phyloP scores from a whole-genome alignment of 2,888 invertebrate species.

The Drosophila emarginata region DNA sequence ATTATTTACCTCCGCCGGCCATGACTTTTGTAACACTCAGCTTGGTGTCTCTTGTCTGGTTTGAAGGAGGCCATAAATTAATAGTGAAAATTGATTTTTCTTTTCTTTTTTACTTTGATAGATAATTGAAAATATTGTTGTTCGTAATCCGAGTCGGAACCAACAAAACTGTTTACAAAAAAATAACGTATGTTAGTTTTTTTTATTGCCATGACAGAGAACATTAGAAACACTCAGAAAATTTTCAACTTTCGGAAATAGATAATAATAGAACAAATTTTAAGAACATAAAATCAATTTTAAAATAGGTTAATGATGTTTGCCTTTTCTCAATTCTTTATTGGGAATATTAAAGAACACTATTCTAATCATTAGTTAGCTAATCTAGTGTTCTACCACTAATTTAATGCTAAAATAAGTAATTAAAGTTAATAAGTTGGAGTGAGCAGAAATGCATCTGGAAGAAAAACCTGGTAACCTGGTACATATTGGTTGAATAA shows the following conservation, averaged over 20 bases:
- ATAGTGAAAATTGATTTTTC: conserved; percentile 20
- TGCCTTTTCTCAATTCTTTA: too few species aligned
- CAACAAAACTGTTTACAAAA: background rate
- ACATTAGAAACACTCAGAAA: conserved; percentile 3
- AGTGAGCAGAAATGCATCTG: too few species aligned
- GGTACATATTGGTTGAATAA: too few species aligned
- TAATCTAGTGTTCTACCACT: too few species aligned
- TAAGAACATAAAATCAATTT: too few species aligned
- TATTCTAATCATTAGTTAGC: too few species aligned
- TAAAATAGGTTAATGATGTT: too few species aligned
- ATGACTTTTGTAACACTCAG: conserved; percentile 38
- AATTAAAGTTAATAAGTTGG: too few species aligned
- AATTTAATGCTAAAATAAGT: too few species aligned
- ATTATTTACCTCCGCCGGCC: conserved; percentile 38
- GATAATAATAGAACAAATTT: too few species aligned
- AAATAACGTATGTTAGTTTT: background rate
- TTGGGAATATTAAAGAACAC: too few species aligned
- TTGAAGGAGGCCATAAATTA: conserved; percentile 26
- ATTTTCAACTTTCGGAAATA: conserved; percentile 6
- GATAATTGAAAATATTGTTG: conserved; percentile 1
- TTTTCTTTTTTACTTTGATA: background rate
- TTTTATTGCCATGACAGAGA: background rate
- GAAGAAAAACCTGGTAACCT: too few species aligned
- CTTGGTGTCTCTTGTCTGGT: conserved; percentile 31
- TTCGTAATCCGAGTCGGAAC: background rate